phyloP scores from a whole-genome alignment of 2,797 vertebrate species.

The Urocyon cinereoargenteus region DNA sequence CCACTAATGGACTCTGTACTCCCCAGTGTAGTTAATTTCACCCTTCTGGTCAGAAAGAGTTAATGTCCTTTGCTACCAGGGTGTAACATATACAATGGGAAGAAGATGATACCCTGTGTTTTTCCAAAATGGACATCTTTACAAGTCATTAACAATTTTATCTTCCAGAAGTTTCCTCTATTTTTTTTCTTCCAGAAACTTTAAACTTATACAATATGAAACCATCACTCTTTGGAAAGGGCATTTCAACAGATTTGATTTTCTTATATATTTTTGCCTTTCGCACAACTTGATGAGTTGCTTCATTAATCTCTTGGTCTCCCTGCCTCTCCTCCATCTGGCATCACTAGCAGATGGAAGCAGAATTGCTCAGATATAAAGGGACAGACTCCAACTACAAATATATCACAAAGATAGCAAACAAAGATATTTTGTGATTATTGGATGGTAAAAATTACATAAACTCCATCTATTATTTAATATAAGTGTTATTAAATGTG shows the following conservation, averaged over 20 bases:
- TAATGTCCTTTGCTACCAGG: conserved; percentile 32
- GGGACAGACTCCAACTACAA: conserved; percentile 64
- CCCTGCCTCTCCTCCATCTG: conserved; percentile 72
- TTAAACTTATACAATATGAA: conserved; percentile 44
- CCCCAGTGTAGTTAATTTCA: conserved; percentile 55
- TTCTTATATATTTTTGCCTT: conserved; percentile 78
- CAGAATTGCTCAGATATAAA: conserved; percentile 67
- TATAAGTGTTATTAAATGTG: neutral
- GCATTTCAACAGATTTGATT: conserved; percentile 70
- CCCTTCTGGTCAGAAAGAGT: conserved; percentile 53
- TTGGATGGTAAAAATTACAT: conserved; percentile 38
- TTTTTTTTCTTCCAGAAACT: conserved; percentile 7
- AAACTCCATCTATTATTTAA: conserved; percentile 31
- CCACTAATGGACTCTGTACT: conserved; percentile 26
- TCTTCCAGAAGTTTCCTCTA: neutral
- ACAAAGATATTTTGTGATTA: conserved; percentile 40
- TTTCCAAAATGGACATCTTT: conserved; percentile 47
- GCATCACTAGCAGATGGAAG: conserved; percentile 56
- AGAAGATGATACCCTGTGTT: neutral
- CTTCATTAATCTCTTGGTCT: conserved; percentile 80
- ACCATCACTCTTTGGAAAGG: conserved; percentile 50
- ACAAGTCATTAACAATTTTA: conserved; percentile 20
- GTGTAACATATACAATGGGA: neutral
- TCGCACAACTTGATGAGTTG: conserved; percentile 67
- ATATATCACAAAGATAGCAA: conserved; percentile 68